Evolutionary conservation across 1,140 invertebrate species (phyloP).

Genomic region (Drosophila yakuba): DNA sequence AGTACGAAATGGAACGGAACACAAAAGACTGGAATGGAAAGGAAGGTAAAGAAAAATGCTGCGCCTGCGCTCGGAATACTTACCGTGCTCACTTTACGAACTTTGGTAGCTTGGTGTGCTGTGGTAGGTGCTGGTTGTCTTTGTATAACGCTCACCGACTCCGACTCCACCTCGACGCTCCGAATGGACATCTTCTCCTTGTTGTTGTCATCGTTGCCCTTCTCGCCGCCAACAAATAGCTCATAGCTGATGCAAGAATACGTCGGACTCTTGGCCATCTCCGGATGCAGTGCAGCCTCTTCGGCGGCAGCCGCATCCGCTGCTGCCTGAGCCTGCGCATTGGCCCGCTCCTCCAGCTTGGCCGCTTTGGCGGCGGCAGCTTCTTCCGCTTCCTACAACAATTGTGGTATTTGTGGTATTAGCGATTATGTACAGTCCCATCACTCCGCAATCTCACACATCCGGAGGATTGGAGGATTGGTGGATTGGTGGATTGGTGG

Average conservation of each 20-base stretch:
- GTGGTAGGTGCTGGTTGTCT: slow-evolving; percentile 87
- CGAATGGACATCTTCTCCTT: slow-evolving; percentile 96
- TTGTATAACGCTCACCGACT: slow-evolving; percentile 94
- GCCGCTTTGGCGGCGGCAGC: slow-evolving; percentile 90
- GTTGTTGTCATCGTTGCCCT: slow-evolving; percentile 93
- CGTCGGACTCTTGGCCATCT: slow-evolving; percentile 93
- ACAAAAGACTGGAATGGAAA: slow-evolving; percentile 49
- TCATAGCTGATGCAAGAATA: slow-evolving; percentile 96
- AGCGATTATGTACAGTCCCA: slow-evolving; percentile 10
- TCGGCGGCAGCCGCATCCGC: slow-evolving; percentile 87
- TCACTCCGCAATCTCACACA: slow-evolving; percentile 21
- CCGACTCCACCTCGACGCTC: slow-evolving; percentile 93
- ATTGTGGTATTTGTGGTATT: slow-evolving; percentile 28
- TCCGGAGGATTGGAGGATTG: background rate
- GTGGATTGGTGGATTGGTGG: too few relatives aligned
- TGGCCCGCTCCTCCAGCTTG: slow-evolving; percentile 89
- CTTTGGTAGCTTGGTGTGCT: slow-evolving; percentile 87
- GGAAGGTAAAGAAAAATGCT: slow-evolving; percentile 61
- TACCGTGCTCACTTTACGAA: slow-evolving; percentile 96
- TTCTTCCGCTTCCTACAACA: slow-evolving; percentile 91
- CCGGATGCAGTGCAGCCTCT: slow-evolving; percentile 87
- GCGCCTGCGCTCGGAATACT: slow-evolving; percentile 86
- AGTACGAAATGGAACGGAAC: slow-evolving; percentile 27
- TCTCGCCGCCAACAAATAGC: slow-evolving; percentile 93
- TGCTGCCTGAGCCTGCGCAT: slow-evolving; percentile 88